Percentiles rank a stretch among this genome's conserved stretches.
These are phyloP conservation scores for Vireo altiloquus DNA, from an alignment of 2,113 vertebrate species.

Conservation along the genomic window DNA sequence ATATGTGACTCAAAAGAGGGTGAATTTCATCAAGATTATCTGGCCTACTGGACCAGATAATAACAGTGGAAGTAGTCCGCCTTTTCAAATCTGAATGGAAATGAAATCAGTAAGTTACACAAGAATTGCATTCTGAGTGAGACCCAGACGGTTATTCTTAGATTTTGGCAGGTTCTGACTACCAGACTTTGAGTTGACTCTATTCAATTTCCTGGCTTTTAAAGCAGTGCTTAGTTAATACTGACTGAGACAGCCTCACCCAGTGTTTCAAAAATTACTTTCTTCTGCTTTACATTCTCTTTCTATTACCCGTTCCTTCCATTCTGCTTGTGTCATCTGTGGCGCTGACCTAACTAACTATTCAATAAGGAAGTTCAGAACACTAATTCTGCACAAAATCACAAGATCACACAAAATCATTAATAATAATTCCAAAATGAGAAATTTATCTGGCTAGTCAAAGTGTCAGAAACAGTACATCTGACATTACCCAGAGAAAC, in stretches of 20 bases:
- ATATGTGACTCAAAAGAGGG: background rate
- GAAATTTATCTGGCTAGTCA: background rate
- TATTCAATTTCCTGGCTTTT: background rate
- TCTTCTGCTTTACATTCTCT: background rate
- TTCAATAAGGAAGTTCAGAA: background rate
- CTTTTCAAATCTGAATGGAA: background rate
- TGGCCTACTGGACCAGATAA: background rate
- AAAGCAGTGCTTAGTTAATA: background rate
- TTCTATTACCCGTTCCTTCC: background rate
- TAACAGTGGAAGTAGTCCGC: background rate
- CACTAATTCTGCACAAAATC: background rate
- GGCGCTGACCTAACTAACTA: background rate
- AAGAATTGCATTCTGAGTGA: background rate
- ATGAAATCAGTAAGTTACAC: background rate
- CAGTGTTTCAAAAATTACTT: background rate
- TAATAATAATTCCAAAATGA: background rate
- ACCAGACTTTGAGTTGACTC: background rate
- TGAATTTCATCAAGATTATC: background rate
- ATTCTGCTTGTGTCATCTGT: background rate
- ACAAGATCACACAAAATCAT: background rate
- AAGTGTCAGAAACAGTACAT: background rate
- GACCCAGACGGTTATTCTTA: background rate
- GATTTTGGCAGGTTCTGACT: background rate
- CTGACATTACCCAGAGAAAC: background rate
- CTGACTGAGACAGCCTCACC: background rate